Base-by-base conservation (phyloP, 2,797 vertebrate species). In the Coreius guichenoti region DNA sequence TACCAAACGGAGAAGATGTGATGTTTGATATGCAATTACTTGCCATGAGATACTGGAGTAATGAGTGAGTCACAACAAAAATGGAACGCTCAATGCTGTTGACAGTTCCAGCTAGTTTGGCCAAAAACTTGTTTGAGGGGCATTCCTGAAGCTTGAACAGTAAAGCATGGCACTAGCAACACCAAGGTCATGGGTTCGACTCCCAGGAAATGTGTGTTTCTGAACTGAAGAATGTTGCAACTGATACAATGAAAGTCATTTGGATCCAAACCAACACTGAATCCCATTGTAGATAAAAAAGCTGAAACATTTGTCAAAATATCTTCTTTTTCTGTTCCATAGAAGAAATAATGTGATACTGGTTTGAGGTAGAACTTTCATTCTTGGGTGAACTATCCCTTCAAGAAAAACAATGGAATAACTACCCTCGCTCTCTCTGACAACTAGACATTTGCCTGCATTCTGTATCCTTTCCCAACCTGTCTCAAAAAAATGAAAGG, bases 401-500 rank as follows among this genome's bases (percentile, higher is more conserved):
- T 79, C 39, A 47, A 43, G 5, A 77, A 49, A 84, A 84, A 26
- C 26, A 70, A 67, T 31, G n/a, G 36, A 77, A 84, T 43, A 19
- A 47, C 4, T 29, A 36, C 17, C n/a, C 14, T 33, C 6, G 47
- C 36, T 68, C 68, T 13, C 17, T 54, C 51, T 23, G 74, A 36
- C 39, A 47, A 80, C 39, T 65, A 80, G 26, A 80, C 43, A 23
- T 70, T 58, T 76, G 36, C 39, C 49, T 26, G 84, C 39, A 54
- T 49, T 77, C 23, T 73, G 80, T 67, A 63, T 63, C 56, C 54
- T 69, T 86, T 47, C 36, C 63, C 26, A 47, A 45, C 39, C 78
- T 17, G 31, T 73, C 51, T 82, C 65, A 80, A 79, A 33, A 69
- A 58, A 33, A 83, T 69, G 65, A 82, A 86, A 85, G 36, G 69